These are phyloP conservation scores for Petrocephalus zakoni DNA, from an alignment of 2,113 vertebrate species.

Conservation along the genomic window DNA sequence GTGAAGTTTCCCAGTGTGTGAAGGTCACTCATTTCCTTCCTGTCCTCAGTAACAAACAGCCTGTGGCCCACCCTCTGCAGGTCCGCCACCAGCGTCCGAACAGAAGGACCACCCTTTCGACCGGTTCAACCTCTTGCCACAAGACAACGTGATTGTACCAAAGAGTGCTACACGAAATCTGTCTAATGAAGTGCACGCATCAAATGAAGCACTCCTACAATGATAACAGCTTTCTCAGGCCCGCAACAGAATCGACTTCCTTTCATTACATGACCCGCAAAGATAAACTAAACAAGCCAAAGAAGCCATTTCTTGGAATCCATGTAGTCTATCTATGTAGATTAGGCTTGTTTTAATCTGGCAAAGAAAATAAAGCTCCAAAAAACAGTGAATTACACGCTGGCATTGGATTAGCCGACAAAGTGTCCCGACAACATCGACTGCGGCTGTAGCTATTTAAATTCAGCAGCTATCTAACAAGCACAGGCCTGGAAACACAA, in stretches of 20 bases:
- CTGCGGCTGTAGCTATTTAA: not conserved
- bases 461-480: not conserved
- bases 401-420: not conserved
- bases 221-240: constrained; percentile 14
- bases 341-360: not conserved
- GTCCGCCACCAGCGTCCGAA: not conserved
- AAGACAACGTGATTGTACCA: not conserved
- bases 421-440: not conserved
- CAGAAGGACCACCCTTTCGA: no score
- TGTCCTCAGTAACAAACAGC: not conserved
- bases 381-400: not conserved
- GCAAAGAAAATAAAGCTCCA: not conserved
- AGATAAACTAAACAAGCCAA: not conserved
- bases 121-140: not conserved
- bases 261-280: not conserved
- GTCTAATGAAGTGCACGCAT: not conserved
- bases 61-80: not conserved
- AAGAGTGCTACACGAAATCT: not conserved
- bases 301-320: not conserved
- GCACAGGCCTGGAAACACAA: not conserved
- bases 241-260: constrained; percentile 1
- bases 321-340: no score
- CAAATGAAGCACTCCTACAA: not conserved
- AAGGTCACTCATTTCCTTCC: not conserved
- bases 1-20: not conserved